A percentile compares a stretch with the other conserved stretches of the same genome.
Conservation (phyloP, 2,113 vertebrate species). For the Corydoras maculifer region DNA sequence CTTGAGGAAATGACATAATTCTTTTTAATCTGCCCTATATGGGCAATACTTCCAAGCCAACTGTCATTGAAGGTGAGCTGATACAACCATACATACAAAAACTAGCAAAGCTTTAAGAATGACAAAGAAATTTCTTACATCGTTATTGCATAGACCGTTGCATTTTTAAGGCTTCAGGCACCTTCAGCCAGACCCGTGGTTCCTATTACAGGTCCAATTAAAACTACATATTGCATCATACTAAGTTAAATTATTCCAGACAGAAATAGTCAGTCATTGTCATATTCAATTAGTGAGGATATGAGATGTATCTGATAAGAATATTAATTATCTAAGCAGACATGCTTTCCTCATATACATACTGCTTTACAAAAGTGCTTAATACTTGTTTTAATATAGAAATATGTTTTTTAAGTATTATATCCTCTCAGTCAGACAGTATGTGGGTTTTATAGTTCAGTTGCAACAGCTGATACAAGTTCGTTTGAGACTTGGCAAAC, state of each 20-base stretch:
- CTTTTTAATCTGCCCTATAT: constrained; percentile 40
- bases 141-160: constrained; percentile 25
- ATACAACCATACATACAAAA: constrained; percentile 47
- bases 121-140: constrained; percentile 43
- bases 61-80: constrained; percentile 46
- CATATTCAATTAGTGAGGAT: too few species aligned
- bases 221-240: constrained; percentile 29
- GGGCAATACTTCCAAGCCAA: constrained; percentile 58
- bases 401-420: constrained; percentile 56
- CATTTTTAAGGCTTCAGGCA: constrained; percentile 20
- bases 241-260: constrained; percentile 60
- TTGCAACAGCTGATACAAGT: constrained; percentile 54
- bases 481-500: constrained; percentile 43
- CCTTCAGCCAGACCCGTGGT: constrained; percentile 43
- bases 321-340: too few species aligned
- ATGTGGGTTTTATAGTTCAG: constrained; percentile 53
- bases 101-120: constrained; percentile 42
- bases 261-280: constrained; percentile 33
- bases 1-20: constrained; percentile 42
- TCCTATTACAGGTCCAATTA: constrained; percentile 44
- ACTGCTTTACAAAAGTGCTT: too few species aligned
- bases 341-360: too few species aligned
- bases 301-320: constrained; percentile 2
- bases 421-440: constrained; percentile 55
- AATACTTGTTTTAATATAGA: too few species aligned